Percentiles rank a stretch among this genome's conserved stretches.
phyloP scores from a whole-genome alignment of 2,888 invertebrate genomes.

The Drosophila prolongata region DNA sequence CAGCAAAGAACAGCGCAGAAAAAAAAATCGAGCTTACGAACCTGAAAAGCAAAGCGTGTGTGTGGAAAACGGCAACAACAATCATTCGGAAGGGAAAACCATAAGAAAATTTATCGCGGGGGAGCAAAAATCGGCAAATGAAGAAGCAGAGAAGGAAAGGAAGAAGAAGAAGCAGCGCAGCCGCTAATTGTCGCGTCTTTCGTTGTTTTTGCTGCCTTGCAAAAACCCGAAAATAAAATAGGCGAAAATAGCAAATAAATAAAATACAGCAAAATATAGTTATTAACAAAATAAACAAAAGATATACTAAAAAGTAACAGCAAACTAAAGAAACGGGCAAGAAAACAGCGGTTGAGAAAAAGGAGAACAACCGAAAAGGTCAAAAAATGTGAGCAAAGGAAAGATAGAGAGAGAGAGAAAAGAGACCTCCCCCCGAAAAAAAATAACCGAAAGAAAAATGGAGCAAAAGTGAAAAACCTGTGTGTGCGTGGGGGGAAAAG shows the following conservation, averaged over 20 bases:
- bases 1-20: constrained; percentile 25
- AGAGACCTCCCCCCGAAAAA: constrained; percentile 54
- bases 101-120: constrained; percentile 56
- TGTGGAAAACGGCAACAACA: constrained; percentile 32
- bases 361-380: constrained; percentile 54
- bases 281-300: constrained; percentile 6
- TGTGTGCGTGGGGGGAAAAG: constrained; percentile 61
- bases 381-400: constrained; percentile 61
- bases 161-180: constrained; percentile 70
- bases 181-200: constrained; percentile 66
- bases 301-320: constrained; percentile 4
- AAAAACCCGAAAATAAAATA: constrained; percentile 59
- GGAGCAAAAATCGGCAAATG: constrained; percentile 35
- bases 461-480: constrained; percentile 69
- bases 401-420: constrained; percentile 43
- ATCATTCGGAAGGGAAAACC: constrained; percentile 27
- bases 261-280: constrained; percentile 15
- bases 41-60: constrained; percentile 12
- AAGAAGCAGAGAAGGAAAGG: constrained; percentile 24
- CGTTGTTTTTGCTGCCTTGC: constrained; percentile 40
- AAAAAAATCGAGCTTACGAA: constrained; percentile 24
- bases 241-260: constrained; percentile 23
- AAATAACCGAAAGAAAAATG: constrained; percentile 68
- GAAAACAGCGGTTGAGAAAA: constrained; percentile 10
- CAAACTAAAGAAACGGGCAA: constrained; percentile 1